A percentile compares a stretch with the other conserved stretches of the same genome.
Evolutionary conservation across 2,888 invertebrate genomes (phyloP).

Genomic region (Nesidiocoris tenuis): DNA sequence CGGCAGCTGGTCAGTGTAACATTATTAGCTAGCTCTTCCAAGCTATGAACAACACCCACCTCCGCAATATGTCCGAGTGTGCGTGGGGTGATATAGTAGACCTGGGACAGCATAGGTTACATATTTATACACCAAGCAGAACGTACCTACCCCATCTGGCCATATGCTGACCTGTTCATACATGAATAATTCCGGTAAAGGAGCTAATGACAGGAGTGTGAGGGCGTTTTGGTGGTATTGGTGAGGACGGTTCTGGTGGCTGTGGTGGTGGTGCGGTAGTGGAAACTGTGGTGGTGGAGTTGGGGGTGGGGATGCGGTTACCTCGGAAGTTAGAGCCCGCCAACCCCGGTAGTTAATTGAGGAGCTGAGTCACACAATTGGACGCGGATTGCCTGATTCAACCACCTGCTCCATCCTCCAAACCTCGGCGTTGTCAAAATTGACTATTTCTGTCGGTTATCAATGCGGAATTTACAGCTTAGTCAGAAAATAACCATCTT

Average conservation of each 20-base stretch:
- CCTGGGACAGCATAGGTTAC: slow-evolving; percentile 10
- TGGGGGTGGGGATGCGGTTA: not conserved
- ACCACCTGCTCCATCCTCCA: slow-evolving; percentile 24
- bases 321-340: not conserved
- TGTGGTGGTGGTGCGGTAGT: slow-evolving; percentile 4
- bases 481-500: slow-evolving; percentile 4
- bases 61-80: not conserved
- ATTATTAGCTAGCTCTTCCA: not conserved
- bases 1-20: not conserved
- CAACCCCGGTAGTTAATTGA: slow-evolving; percentile 21
- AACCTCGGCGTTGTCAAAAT: too few relatives aligned
- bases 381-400: slow-evolving; percentile 36
- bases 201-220: slow-evolving; percentile 28
- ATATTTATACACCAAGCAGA: too few relatives aligned
- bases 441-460: too few relatives aligned
- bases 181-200: slow-evolving; percentile 37
- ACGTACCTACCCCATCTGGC: slow-evolving; percentile 12
- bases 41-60: not conserved
- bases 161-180: slow-evolving; percentile 39
- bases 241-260: slow-evolving; percentile 6
- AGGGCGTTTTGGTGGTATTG: not conserved
- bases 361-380: slow-evolving; percentile 25
- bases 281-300: not conserved
- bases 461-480: too few relatives aligned
- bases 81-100: slow-evolving; percentile 21